phyloP scores from a whole-genome alignment of 2,888 invertebrate genomes.

The Caradrina kadenii region DNA sequence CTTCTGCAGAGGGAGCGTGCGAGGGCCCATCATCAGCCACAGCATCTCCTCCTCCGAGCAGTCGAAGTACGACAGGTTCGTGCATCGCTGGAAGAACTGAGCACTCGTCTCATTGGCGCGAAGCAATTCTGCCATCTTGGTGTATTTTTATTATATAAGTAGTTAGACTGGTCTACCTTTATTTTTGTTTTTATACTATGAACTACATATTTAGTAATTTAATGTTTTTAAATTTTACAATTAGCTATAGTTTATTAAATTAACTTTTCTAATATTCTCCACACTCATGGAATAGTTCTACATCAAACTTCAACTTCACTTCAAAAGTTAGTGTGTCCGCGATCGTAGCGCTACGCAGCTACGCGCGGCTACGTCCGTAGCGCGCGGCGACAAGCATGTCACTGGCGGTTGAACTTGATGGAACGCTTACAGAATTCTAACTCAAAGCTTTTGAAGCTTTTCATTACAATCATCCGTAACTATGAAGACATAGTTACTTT shows the following conservation, averaged over 20 bases:
- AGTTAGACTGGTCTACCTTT: too few relatives aligned
- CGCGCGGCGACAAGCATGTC: conserved; percentile 38
- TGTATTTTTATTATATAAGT: not conserved
- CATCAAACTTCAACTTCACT: conserved; percentile 10
- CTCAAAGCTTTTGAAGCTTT: not conserved
- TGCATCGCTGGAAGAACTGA: conserved; percentile 81
- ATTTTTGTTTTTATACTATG: too few relatives aligned
- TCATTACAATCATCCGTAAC: not conserved
- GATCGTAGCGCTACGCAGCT: conserved; percentile 57
- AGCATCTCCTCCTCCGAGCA: conserved; percentile 92
- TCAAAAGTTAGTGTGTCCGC: conserved; percentile 47
- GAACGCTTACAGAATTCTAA: conserved; percentile 16
- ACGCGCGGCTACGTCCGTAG: conserved; percentile 69
- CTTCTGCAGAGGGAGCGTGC: conserved; percentile 90
- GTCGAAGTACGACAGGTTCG: conserved; percentile 86
- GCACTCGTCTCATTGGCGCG: conserved; percentile 77
- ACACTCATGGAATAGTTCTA: not conserved
- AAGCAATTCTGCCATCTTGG: conserved; percentile 69
- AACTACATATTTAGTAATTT: too few relatives aligned
- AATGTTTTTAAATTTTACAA: not conserved
- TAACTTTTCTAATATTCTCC: not conserved
- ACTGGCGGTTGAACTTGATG: conserved; percentile 34
- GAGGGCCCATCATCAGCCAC: conserved; percentile 91
- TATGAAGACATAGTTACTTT: too few relatives aligned
- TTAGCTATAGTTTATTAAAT: not conserved